Evolutionary conservation across 2,888 invertebrate species (phyloP), one percentile per base, ranked within the genome.

Genomic region (Yponomeuta sedellus): DNA sequence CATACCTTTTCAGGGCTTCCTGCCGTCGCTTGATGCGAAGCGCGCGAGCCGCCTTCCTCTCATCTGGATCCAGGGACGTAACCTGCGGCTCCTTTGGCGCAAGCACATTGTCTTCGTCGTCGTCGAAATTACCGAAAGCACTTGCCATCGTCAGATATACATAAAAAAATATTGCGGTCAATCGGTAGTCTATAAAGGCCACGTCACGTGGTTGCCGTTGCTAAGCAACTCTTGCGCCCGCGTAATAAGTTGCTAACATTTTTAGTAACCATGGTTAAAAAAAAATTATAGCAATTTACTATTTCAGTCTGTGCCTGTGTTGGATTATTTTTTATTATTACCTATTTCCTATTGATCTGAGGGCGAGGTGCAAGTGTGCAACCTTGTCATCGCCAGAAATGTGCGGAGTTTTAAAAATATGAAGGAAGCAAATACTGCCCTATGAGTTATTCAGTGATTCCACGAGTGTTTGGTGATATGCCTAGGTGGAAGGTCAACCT

Each of bases 41-140:
- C 68, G 92, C 86, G 67, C 96, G 91, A 0, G 94, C 96, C 59
- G 94, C 88, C 82, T 95, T 96, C 72, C 96, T 85, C 80, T 96
- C 95, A 64, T 92, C 91, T 10, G 94, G 93, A 79, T 95, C 94
- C 5, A 79, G 75, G 0, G 96, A 95, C 0, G 91, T 92, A 44
- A 94, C 86, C 71, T 93, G 92, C 1, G 93, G 93, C 72, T 93
- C 93, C 67, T 88, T 90, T 0, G 90, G 86, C 10, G 85, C 88
- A 71, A 89, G 73, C 3, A 89, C 83, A 75, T 90, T 85, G 11
- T 91, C 89, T 34, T 87, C 88, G 0, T 88, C 87, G 25, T 86
- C 86, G 0, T 80, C 80, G 64, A 52, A 52, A 52, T 52, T 71
- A 76, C 8, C 75, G 44, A 52, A 52, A 52, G 44, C 44, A 52